Conservation (phyloP, 2,888 invertebrate genomes). For the Halictus quadricinctus region DNA sequence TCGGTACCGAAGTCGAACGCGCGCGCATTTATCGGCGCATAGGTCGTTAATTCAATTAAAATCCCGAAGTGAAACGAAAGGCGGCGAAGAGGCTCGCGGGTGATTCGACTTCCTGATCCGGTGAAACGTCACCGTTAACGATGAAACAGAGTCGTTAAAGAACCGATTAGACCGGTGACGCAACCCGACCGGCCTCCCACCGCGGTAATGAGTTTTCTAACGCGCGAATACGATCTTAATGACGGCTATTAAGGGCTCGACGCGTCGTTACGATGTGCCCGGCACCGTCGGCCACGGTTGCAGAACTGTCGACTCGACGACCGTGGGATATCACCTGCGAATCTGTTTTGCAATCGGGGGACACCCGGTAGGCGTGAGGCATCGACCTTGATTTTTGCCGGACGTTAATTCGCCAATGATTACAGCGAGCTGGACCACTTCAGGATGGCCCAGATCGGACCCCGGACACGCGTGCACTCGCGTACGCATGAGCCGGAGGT, state of each 20-base stretch:
- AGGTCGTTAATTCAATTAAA: neutral
- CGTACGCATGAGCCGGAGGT: no score
- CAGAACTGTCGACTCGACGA: neutral
- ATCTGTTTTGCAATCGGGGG: conserved; percentile 17
- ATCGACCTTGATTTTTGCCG: neutral
- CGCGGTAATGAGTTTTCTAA: conserved; percentile 29
- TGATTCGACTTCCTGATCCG: neutral
- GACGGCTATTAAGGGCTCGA: conserved; percentile 16
- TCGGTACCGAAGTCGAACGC: no score
- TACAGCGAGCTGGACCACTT: neutral
- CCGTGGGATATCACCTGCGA: conserved; percentile 9
- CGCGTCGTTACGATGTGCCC: conserved; percentile 6
- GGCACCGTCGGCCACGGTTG: neutral
- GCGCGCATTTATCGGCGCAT: no score
- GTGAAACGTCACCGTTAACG: conserved; percentile 6
- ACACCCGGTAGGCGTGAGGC: conserved; percentile 18
- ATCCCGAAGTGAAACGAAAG: neutral
- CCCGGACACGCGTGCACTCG: neutral
- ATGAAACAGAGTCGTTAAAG: conserved; percentile 5
- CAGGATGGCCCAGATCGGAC: neutral
- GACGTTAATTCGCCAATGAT: neutral
- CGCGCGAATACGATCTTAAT: conserved; percentile 23
- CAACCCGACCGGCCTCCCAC: neutral
- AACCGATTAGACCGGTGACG: neutral
- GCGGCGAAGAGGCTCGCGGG: neutral